Conservation (phyloP, 2,113 vertebrate genomes). For the Phaethon lepturus region DNA sequence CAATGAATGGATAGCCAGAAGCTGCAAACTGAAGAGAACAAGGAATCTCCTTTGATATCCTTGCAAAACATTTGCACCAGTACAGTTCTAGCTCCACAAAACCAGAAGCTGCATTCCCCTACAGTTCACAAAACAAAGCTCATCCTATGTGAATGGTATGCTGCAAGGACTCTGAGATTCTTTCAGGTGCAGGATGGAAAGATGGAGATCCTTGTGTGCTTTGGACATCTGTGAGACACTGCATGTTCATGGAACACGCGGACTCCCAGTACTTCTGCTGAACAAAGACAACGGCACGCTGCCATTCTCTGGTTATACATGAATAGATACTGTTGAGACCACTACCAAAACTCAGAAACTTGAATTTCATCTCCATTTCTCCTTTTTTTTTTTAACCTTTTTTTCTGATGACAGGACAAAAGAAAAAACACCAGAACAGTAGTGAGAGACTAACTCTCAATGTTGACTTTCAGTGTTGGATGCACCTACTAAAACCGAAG, state of each 20-base stretch:
- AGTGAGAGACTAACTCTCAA: not conserved
- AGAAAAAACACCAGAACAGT: not conserved
- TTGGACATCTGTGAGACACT: not conserved
- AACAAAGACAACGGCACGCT: not conserved
- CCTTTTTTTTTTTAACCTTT: not conserved
- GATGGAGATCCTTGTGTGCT: not conserved
- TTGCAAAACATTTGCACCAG: not conserved
- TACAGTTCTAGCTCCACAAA: not conserved
- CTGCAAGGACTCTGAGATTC: not conserved
- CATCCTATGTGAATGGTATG: not conserved
- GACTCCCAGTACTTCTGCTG: not conserved
- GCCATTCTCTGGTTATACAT: not conserved
- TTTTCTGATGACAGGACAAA: not conserved
- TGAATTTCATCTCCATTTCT: not conserved
- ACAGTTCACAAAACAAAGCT: rapidly evolving
- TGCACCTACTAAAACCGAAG: not conserved
- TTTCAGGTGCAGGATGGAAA: not conserved
- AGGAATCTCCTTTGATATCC: not conserved
- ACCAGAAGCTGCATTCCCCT: not conserved
- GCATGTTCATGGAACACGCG: rapidly evolving
- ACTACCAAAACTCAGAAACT: not conserved
- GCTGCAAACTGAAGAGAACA: not conserved
- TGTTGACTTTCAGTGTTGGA: not conserved
- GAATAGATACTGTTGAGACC: not conserved
- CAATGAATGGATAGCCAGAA: not conserved